phyloP scores from a whole-genome alignment of 2,888 invertebrate genomes.

The Lepidochrysops patricia region DNA sequence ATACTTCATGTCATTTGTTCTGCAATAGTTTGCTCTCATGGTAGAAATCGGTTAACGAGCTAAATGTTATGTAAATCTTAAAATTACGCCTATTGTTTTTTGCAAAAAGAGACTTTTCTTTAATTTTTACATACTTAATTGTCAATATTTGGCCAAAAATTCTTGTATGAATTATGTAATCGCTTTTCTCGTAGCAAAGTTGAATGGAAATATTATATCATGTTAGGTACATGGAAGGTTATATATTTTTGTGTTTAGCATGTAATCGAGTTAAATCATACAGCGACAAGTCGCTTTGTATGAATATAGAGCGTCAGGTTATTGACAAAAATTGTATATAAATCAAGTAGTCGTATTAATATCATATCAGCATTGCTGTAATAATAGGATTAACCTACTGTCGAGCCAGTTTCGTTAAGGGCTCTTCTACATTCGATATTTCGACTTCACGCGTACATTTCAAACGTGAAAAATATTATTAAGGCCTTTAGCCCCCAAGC shows the following conservation, averaged over 20 bases:
- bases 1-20: not conserved
- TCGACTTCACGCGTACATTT: no score
- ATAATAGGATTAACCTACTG: not conserved
- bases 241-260: no score
- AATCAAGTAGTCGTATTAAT: not conserved
- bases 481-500: no score
- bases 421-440: not conserved
- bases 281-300: no score
- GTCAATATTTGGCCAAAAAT: no score
- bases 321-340: not conserved
- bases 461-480: no score
- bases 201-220: no score
- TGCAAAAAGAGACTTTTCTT: not conserved
- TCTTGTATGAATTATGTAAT: no score
- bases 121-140: not conserved
- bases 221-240: no score
- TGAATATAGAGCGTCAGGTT: no score
- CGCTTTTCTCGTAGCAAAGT: no score
- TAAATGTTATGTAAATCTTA: not conserved
- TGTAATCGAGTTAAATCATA: no score
- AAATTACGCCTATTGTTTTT: not conserved
- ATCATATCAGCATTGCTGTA: not conserved
- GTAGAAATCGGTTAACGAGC: not conserved
- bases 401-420: not conserved
- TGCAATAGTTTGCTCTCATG: not conserved